Conservation (phyloP, 2,888 invertebrate species). For the Dolomedes plantarius region DNA sequence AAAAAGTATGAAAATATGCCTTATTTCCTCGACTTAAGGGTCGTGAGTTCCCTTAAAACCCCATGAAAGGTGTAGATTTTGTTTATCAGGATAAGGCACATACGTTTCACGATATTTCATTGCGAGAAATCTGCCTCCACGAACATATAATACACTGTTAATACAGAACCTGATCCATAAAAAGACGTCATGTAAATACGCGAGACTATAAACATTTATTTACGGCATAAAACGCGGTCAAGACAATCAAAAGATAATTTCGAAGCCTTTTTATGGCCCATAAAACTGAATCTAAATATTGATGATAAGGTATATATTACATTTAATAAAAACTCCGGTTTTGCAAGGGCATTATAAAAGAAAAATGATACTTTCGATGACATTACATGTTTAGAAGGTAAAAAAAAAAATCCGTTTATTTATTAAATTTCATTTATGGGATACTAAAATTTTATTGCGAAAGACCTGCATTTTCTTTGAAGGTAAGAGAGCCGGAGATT, state of each 20-base stretch:
- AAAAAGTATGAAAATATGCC: too few species aligned
- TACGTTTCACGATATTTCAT: too few species aligned
- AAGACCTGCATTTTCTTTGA: neutral
- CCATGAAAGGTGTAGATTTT: too few species aligned
- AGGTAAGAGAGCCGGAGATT: too few species aligned
- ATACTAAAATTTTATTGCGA: neutral
- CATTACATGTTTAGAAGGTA: neutral
- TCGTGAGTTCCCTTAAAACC: too few species aligned
- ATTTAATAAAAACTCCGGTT: constrained; percentile 25
- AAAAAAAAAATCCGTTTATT: neutral
- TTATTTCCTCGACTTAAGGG: too few species aligned
- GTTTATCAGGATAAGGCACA: too few species aligned
- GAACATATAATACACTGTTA: too few species aligned
- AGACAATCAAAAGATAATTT: constrained; percentile 61
- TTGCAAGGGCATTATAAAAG: neutral
- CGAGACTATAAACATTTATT: constrained; percentile 47
- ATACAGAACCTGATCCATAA: neutral
- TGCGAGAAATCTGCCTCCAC: too few species aligned
- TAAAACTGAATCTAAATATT: constrained; percentile 52
- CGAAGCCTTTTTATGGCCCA: constrained; percentile 49
- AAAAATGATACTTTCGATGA: neutral
- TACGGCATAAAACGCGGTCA: constrained; percentile 44
- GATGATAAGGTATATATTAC: constrained; percentile 30
- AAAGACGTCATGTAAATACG: neutral
- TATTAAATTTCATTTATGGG: neutral